Evolutionary conservation across 2,797 vertebrate genomes (phyloP).

Genomic region (Eurystomus glaucurus): DNA sequence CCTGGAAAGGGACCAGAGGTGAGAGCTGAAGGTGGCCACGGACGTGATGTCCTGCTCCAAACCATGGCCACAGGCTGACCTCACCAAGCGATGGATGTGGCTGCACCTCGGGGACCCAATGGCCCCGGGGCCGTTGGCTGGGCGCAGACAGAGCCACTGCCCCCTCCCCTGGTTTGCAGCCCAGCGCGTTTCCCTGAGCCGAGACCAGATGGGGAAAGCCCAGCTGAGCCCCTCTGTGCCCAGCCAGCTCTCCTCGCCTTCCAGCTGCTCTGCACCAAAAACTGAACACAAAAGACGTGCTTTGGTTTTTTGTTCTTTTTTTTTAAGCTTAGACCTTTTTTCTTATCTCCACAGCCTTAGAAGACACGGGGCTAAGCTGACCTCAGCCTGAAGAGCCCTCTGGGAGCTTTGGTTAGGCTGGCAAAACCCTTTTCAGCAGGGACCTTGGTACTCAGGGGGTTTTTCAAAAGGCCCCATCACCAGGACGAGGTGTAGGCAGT

Average conservation of each 20-base stretch:
- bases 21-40: background rate
- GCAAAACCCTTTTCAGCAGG: background rate
- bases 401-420: background rate
- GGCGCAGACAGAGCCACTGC: background rate
- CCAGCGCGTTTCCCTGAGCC: background rate
- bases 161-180: background rate
- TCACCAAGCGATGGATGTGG: accelerated
- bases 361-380: background rate
- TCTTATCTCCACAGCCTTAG: background rate
- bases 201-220: background rate
- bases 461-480: background rate
- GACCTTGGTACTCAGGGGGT: background rate
- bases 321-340: background rate
- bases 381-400: background rate
- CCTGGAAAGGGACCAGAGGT: background rate
- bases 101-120: accelerated
- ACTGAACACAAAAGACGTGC: background rate
- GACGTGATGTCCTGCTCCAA: accelerated
- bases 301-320: background rate
- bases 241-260: background rate
- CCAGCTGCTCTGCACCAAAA: background rate
- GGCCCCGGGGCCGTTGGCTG: background rate
- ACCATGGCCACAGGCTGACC: background rate
- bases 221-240: background rate
- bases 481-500: accelerated